phyloP scores from a whole-genome alignment of 2,888 invertebrate genomes.

The Mimumesa dahlbomi region DNA sequence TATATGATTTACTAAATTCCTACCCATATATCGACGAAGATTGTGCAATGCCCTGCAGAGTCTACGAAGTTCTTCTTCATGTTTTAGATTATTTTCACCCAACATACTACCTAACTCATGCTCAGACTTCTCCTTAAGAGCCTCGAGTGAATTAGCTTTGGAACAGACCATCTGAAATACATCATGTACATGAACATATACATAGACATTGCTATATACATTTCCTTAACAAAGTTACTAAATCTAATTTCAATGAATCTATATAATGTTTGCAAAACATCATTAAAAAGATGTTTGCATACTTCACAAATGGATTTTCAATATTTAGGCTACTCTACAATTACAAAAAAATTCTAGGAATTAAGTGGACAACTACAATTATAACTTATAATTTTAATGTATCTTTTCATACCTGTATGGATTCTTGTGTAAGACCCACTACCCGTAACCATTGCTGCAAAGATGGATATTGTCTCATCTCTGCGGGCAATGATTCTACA shows the following conservation, averaged over 20 bases:
- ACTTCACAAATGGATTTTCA: too few relatives aligned
- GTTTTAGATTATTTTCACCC: constrained; percentile 84
- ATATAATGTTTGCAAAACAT: too few relatives aligned
- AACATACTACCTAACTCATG: constrained; percentile 89
- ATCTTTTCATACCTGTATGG: constrained; percentile 83
- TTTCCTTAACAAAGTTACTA: too few relatives aligned
- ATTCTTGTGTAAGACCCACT: constrained; percentile 89
- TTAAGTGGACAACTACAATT: not conserved
- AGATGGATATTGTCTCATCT: constrained; percentile 88
- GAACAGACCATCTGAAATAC: constrained; percentile 85
- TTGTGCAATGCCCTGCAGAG: constrained; percentile 92
- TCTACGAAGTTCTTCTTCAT: constrained; percentile 90
- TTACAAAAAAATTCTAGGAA: not conserved
- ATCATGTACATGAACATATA: too few relatives aligned
- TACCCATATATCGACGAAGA: constrained; percentile 91
- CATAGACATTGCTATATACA: too few relatives aligned
- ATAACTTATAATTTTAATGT: not conserved
- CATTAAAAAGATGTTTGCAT: too few relatives aligned
- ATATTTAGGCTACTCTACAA: too few relatives aligned
- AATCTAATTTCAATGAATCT: too few relatives aligned
- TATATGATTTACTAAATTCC: constrained; percentile 38
- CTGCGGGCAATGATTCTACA: constrained; percentile 83
- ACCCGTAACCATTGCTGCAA: constrained; percentile 95
- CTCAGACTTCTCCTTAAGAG: constrained; percentile 91
- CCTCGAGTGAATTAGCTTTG: constrained; percentile 88